Base-by-base conservation (phyloP, 2,888 invertebrate species). In the Hoplodrina blanda region DNA sequence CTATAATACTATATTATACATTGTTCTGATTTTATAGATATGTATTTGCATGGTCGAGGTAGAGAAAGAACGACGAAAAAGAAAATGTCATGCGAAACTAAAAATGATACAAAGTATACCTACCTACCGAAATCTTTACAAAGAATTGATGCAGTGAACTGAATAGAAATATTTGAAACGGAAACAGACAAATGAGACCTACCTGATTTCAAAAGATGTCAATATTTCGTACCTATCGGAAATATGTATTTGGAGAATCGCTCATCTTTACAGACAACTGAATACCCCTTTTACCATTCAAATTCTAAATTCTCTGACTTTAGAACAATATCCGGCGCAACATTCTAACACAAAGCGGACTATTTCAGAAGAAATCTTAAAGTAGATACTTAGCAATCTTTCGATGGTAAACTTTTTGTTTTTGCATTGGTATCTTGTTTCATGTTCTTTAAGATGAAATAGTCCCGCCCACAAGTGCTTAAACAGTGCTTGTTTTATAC, bases 221-320 rank as follows among this genome's bases (percentile, higher is more conserved):
- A 81, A 64, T 68, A 54, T 73, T 60, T 65, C 13, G 37, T 66
- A 46, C 46, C 17, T 15, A 63, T 63, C 65, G 68, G 76, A 73
- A 78, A 81, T 81, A 68, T 60, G 61, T 69, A 65, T 73, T 76
- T 69, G 37, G 30, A 30, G 49, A 67, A 67, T 56, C 44, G 2
- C 41, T 54, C 37, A 25, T 25, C 53, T 63, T 67, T 17, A 60
- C 19, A 70, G 44, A 64, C 25, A 73, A 59, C 56, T 50, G 62
- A 59, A 50, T 54, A 64, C 54, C 20, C 30, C 49, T 62, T 80
- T 80, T 67, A 50, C 20, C 49, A 20, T 70, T 70, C 61, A 52
- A 61, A 62, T 66, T n/a, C 25, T n/a, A 55, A 70, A 53, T 57
- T 69, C 52, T 74, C 30, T n/a, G 7, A 52, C 54, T 63, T 59